Conservation (phyloP, 2,888 invertebrate species). For the Xestia xanthographa region DNA sequence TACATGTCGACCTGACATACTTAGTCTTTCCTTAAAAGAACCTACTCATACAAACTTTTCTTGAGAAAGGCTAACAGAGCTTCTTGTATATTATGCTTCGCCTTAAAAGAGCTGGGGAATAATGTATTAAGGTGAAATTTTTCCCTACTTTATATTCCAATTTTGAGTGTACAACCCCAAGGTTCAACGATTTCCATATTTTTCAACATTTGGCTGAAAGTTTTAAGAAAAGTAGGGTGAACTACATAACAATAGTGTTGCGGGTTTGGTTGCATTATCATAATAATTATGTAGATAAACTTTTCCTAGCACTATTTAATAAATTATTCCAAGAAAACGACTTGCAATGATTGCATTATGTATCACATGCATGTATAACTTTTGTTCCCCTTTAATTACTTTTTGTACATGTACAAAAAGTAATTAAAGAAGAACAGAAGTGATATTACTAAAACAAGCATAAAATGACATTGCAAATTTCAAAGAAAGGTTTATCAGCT, state of each 20-base stretch:
- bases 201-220: constrained; percentile 44
- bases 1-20: too few species aligned
- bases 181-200: constrained; percentile 46
- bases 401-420: too few species aligned
- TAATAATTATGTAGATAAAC: neutral
- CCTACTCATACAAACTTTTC: neutral
- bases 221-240: constrained; percentile 1
- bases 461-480: neutral
- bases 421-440: neutral
- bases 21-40: neutral
- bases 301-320: neutral
- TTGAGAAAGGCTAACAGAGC: neutral
- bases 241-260: neutral
- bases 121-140: constrained; percentile 17
- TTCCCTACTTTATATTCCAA: constrained; percentile 49
- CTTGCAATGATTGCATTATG: too few species aligned
- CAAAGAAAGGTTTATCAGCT: neutral
- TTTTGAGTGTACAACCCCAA: constrained; percentile 40
- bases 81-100: neutral
- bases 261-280: neutral
- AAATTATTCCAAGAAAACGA: neutral
- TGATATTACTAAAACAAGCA: neutral
- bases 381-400: too few species aligned
- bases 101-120: neutral
- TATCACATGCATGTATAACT: too few species aligned